Base-by-base conservation (phyloP, 1,140 invertebrate genomes). In the Drosophila nigrodunni region DNA sequence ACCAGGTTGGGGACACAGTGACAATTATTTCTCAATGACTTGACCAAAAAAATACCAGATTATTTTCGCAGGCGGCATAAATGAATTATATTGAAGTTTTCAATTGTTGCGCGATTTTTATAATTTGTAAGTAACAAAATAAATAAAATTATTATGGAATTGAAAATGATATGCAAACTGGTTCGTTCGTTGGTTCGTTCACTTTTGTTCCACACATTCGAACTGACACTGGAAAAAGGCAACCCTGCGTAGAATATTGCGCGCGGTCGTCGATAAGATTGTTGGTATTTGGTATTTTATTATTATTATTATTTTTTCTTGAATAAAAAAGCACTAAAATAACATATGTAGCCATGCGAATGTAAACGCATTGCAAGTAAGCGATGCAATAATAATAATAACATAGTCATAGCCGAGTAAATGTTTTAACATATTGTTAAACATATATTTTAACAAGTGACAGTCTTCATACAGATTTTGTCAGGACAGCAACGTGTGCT, bases 241-340 rank as follows among this genome's bases (percentile, higher is more conserved):
- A 46, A 55, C 25, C 25, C 25, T 30, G 25, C 25, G 25, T 5
- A 46, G 21, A 69, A 46, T 25, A 54, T 69, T 69, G 65, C 71
- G 65, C 71, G 71, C 71, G 57, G 35, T 25, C 30, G 44, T 66
- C 64, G 39, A 39, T 46, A 54, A 37, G 52, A 55, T 69, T 35
- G 50, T 70, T 44, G 70, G 67, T 34, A 30, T 30, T 30, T 70
- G 52, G 67, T 70, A 68, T 74, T 74, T 73, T 68, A 30, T 30
- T 30, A 30, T 30, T 30, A 30, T 30, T 30, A 30, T 30, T 25
- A 15, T 5, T 30, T 30, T 30, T 30, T 30, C 25, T 30, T 30
- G 25, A 30, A 5, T 74, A n/a, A 21, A 46, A 68, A 44, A 54
- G 11, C 55, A 44, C 57, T 54, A 60, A 61, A 61, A 52, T 41